Conservation (phyloP, 2,797 vertebrate species). For the Capromys pilorides region DNA sequence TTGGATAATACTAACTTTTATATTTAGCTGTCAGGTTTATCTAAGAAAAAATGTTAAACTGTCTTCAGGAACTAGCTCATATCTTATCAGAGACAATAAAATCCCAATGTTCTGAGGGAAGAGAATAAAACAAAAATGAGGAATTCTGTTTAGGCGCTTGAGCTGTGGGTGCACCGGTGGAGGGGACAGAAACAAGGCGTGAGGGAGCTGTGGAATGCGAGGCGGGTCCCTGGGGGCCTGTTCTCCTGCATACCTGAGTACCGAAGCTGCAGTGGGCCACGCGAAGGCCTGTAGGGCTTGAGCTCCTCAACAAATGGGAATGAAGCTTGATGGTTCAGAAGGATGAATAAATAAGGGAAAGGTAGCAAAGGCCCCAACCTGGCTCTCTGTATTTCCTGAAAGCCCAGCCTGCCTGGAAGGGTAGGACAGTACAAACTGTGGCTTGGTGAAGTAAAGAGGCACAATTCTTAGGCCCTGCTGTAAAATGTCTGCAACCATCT, state of each 20-base stretch:
- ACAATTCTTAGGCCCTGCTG: background rate
- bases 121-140: background rate
- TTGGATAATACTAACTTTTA: background rate
- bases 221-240: fast-evolving
- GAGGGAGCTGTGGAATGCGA: background rate
- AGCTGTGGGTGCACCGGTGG: background rate
- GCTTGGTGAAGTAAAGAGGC: background rate
- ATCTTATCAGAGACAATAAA: conserved; percentile 51
- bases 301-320: background rate
- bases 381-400: background rate
- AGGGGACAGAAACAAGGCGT: background rate
- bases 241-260: background rate
- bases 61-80: background rate
- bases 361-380: background rate
- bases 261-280: background rate
- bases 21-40: background rate
- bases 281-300: background rate
- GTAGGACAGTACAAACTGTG: background rate
- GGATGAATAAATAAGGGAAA: background rate
- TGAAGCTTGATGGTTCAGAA: background rate
- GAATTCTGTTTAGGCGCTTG: background rate
- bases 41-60: background rate
- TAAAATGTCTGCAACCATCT: background rate
- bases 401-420: background rate
- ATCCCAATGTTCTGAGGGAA: background rate